Evolutionary conservation across 2,113 vertebrate species (phyloP).

Genomic region (Gavialis gangeticus): DNA sequence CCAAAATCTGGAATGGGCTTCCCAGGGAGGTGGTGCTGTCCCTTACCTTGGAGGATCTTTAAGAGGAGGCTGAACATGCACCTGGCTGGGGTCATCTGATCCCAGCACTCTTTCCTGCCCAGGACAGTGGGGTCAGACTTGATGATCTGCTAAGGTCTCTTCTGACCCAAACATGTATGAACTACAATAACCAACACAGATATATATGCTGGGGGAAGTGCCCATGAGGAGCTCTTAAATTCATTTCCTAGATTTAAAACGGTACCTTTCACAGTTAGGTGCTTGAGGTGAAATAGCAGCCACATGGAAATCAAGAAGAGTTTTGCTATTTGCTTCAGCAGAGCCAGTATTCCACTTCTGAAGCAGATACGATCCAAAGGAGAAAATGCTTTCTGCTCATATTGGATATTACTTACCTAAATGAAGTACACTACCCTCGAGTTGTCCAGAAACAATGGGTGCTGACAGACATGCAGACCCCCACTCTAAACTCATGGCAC

Average conservation of each 20-base stretch:
- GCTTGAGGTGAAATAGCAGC: fast-evolving
- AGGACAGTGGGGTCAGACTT: no score
- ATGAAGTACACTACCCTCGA: not conserved
- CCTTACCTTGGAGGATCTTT: no score
- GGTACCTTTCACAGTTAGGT: not conserved
- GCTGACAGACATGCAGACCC: no score
- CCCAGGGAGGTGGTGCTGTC: no score
- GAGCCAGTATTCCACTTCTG: not conserved
- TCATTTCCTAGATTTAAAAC: not conserved
- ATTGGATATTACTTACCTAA: fast-evolving
- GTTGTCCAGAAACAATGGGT: not conserved
- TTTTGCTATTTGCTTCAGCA: not conserved
- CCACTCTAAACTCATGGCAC: no score
- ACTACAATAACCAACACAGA: not conserved
- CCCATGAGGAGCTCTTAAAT: not conserved
- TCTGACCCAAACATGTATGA: no score
- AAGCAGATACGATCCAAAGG: fast-evolving
- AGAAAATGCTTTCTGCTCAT: not conserved
- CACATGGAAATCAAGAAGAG: not conserved
- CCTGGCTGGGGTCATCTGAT: no score
- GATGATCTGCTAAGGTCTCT: no score
- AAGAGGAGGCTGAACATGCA: no score
- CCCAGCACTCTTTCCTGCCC: no score
- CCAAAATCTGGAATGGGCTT: no score
- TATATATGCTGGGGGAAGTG: not conserved